Evolutionary conservation across 2,113 vertebrate genomes (phyloP).

Genomic region (Pipra filicauda): DNA sequence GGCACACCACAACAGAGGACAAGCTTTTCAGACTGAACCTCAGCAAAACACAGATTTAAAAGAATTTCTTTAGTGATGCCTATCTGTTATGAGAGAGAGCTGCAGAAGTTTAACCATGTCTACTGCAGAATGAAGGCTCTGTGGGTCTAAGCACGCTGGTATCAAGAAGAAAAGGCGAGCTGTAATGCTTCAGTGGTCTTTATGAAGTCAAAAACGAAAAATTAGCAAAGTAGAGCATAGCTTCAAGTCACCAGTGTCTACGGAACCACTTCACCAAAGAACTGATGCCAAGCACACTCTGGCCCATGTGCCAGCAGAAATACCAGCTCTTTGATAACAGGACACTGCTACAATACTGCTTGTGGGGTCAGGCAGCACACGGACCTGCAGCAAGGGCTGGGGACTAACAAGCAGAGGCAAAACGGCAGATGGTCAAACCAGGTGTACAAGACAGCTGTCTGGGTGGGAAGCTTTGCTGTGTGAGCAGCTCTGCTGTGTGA

Average conservation of each 20-base stretch:
- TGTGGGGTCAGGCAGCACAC: accelerated
- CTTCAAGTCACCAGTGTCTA: background rate
- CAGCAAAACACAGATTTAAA: background rate
- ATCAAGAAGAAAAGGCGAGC: background rate
- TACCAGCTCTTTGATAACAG: background rate
- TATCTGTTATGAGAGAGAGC: background rate
- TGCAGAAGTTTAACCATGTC: background rate
- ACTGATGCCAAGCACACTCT: background rate
- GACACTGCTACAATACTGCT: background rate
- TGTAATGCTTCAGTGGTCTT: background rate
- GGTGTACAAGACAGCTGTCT: background rate
- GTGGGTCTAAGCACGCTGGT: background rate
- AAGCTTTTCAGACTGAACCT: background rate
- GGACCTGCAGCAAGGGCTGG: background rate
- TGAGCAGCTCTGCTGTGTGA: background rate
- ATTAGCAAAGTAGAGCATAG: background rate
- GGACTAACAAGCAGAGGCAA: background rate
- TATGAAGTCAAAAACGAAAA: background rate
- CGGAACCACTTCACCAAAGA: background rate
- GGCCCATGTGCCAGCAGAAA: background rate
- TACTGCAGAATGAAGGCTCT: background rate
- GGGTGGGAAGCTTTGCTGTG: background rate
- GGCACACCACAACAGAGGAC: background rate
- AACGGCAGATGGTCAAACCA: background rate
- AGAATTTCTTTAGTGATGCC: background rate